Evolutionary conservation across 1,140 invertebrate species (phyloP).

Genomic region (Drosophila bocki): DNA sequence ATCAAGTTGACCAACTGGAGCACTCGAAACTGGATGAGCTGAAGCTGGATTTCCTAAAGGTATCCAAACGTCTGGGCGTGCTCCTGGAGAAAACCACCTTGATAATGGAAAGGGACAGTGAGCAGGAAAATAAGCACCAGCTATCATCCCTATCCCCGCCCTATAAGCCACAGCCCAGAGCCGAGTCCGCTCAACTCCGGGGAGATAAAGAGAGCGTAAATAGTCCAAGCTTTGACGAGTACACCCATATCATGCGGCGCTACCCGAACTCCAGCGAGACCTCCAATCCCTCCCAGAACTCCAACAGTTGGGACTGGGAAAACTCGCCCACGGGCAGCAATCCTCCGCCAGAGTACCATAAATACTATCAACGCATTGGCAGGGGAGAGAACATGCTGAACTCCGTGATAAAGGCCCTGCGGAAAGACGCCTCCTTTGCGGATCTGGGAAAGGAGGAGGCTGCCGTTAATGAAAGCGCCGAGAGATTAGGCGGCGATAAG

Average conservation of each 20-base stretch:
- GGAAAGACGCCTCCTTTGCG: constrained; percentile 62
- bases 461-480: constrained; percentile 57
- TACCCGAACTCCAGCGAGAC: constrained; percentile 74
- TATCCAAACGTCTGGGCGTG: constrained; percentile 72
- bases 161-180: constrained; percentile 47
- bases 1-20: constrained; percentile 28
- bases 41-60: constrained; percentile 73
- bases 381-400: constrained; percentile 72
- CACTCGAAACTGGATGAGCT: constrained; percentile 70
- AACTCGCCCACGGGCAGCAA: constrained; percentile 51
- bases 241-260: constrained; percentile 53
- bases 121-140: constrained; percentile 60
- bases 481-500: constrained; percentile 55
- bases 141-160: constrained; percentile 54
- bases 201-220: constrained; percentile 57
- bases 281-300: constrained; percentile 72
- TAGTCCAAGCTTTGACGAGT: constrained; percentile 64
- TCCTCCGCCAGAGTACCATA: constrained; percentile 42
- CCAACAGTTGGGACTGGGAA: constrained; percentile 72
- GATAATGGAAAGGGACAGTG: constrained; percentile 77
- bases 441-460: constrained; percentile 67
- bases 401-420: constrained; percentile 71
- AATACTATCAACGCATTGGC: constrained; percentile 59
- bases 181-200: constrained; percentile 31
- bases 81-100: constrained; percentile 75